Evolutionary conservation across 2,113 vertebrate genomes (phyloP), one percentile per base, ranked within the genome.

Genomic region (Rhinichthys klamathensis): DNA sequence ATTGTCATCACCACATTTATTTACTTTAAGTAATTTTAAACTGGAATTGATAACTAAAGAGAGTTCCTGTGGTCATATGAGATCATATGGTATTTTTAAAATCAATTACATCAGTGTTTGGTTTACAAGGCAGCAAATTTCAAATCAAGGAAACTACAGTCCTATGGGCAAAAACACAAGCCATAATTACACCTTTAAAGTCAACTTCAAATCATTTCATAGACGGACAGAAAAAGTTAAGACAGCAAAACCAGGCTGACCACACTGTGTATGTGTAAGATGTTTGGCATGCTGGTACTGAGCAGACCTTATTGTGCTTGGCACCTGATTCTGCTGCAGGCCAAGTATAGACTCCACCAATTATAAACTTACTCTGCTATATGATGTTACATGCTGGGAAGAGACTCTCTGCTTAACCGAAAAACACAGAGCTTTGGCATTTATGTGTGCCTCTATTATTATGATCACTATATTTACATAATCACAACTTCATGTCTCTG

Each of bases 241-340:
- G 1, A 5, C 38, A 18, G 85, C 72, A 80, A 86, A 85, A 84
- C 32, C 60, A 18, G 35, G 16, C 75, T 56, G 70, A 79, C 61
- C 80, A 41, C 79, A 74, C 16, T 46, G 61, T 35, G 73, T 12
- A 27, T 61, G 75, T 25, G 12, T 51, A 63, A 79, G 18, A 46
- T 6, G 54, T 78, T 69, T 49, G 83, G 41, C 61, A 65, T 32
- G 32, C 54, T 25, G 56, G 44, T 32, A 69, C 32, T 2, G n/a
- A 82, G 44, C 49, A 54, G 12, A 6, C 76, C 6, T 2, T 82
- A 87, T 88, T 90, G 77, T 84, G 67, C 83, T 93, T 92, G 91
- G 90, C 91, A 85, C 58, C 4, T 10, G 41, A 65, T 49, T 65
- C 30, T 27, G 70, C 92, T 8, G 35, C 18, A 11, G n/a, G 30